Evolutionary conservation across 2,113 vertebrate genomes (phyloP).

Genomic region (sheep (Ovis aries)): ARS-UI_Ramb_v3.0 NC_056058.1:106491501-106492000

Average conservation of each 20-base stretch:
- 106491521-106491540: neutral
- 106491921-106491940: neutral
- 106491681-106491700: neutral
- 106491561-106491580: neutral
- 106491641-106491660: neutral
- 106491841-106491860: neutral
- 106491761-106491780: neutral
- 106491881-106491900: neutral
- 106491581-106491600: neutral
- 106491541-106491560: neutral
- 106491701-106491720: neutral
- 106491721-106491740: neutral
- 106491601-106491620: neutral
- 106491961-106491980: neutral
- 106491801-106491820: neutral
- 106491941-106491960: neutral
- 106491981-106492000: neutral
- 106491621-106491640: neutral
- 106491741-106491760: neutral
- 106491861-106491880: accelerated
- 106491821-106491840: neutral
- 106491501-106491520: neutral
- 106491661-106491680: neutral
- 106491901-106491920: neutral
- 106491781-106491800: accelerated